These are phyloP conservation scores for Pelecanoides urinatrix DNA, from an alignment of 2,113 vertebrate genomes.

Conservation along the genomic window DNA sequence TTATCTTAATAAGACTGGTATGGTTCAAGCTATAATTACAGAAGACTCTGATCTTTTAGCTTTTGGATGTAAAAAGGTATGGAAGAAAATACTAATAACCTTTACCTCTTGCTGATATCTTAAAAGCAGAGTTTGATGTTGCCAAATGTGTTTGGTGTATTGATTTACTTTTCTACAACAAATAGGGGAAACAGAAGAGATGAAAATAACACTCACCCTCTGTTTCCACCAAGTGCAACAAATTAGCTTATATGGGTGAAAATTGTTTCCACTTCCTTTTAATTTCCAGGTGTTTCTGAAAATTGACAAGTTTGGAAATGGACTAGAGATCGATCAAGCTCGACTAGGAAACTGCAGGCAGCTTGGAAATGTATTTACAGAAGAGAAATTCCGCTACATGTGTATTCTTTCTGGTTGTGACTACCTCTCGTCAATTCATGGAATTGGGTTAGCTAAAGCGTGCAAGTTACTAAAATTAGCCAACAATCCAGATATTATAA, in stretches of 20 bases:
- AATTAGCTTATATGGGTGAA: neutral
- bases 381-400: slow-evolving; percentile 98
- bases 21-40: slow-evolving; percentile 92
- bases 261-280: neutral
- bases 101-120: neutral
- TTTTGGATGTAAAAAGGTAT: slow-evolving; percentile 96
- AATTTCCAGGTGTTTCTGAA: slow-evolving; percentile 90
- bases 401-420: slow-evolving; percentile 99
- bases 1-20: slow-evolving; percentile 87
- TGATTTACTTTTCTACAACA: neutral
- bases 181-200: neutral
- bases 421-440: slow-evolving; percentile 92
- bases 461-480: slow-evolving; percentile 89
- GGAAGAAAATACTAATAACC: neutral
- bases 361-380: slow-evolving; percentile 91
- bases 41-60: slow-evolving; percentile 97
- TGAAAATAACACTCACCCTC: neutral
- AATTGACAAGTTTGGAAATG: slow-evolving; percentile 95
- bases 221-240: neutral
- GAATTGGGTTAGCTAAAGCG: slow-evolving; percentile 94
- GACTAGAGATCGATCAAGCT: slow-evolving; percentile 88
- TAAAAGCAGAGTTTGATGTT: neutral
- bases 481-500: slow-evolving; percentile 92
- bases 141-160: neutral
- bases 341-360: slow-evolving; percentile 89